These are phyloP conservation scores for Drosophila ercepeae DNA, from an alignment of 1,140 invertebrate species.

Conservation along the genomic window DNA sequence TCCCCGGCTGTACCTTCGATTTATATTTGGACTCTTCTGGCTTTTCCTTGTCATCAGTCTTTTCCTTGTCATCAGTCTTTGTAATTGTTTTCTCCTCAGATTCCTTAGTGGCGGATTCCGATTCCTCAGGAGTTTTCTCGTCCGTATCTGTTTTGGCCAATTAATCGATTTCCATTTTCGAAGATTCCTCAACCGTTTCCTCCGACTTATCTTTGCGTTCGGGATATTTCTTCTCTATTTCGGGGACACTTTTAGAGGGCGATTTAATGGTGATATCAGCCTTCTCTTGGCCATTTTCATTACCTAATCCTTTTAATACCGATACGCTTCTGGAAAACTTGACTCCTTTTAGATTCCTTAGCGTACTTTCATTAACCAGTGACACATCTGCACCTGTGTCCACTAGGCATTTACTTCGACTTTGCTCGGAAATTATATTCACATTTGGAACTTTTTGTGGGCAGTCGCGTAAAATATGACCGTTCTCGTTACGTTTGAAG, in stretches of 20 bases:
- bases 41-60: no score
- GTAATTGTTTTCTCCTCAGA: constrained; percentile 33
- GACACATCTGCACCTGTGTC: no score
- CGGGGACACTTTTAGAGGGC: background rate
- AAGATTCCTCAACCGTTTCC: background rate
- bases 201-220: background rate
- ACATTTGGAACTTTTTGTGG: no score
- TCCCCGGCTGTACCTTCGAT: constrained; percentile 38
- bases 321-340: no score
- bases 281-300: constrained; percentile 12
- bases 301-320: no score
- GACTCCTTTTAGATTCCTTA: no score
- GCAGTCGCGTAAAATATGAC: no score
- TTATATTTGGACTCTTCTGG: constrained; percentile 51
- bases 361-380: no score
- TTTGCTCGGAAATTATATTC: no score
- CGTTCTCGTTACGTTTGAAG: no score
- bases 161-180: background rate
- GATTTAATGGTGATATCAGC: background rate
- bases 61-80: constrained; percentile 40
- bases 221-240: background rate
- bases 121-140: background rate
- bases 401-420: no score
- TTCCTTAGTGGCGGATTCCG: constrained; percentile 29
- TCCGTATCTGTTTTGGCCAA: background rate